Conservation (phyloP, 2,797 vertebrate genomes). For the Calcarius lapponicus region DNA sequence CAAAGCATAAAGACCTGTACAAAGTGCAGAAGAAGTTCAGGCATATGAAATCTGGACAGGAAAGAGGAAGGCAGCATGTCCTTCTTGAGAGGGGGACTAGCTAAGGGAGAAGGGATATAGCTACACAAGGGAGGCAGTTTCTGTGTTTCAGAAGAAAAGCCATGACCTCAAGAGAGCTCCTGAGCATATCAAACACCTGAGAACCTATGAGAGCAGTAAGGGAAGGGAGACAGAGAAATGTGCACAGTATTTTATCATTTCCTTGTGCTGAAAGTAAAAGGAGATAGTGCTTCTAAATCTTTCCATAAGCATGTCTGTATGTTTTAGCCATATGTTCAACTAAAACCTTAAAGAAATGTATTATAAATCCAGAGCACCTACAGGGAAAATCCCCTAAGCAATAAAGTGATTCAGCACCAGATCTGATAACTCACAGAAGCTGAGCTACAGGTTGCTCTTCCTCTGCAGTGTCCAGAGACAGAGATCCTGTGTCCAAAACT, state of each 20-base stretch:
- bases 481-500: background rate
- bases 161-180: background rate
- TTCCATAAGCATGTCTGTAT: background rate
- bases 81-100: background rate
- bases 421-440: background rate
- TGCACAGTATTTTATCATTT: background rate
- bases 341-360: background rate
- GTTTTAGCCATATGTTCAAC: background rate
- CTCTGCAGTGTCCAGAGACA: background rate
- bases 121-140: background rate
- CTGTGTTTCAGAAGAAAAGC: background rate
- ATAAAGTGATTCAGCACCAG: background rate
- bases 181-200: background rate
- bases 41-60: background rate
- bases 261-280: background rate
- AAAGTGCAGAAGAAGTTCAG: background rate
- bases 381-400: background rate
- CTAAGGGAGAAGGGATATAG: background rate
- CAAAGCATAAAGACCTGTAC: accelerated
- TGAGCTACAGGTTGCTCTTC: background rate
- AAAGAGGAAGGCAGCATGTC: background rate
- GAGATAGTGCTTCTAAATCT: background rate
- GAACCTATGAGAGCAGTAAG: background rate
- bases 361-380: background rate
- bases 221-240: background rate